Base-by-base conservation (phyloP, 2,888 invertebrate species). In the Tachina lurida region DNA sequence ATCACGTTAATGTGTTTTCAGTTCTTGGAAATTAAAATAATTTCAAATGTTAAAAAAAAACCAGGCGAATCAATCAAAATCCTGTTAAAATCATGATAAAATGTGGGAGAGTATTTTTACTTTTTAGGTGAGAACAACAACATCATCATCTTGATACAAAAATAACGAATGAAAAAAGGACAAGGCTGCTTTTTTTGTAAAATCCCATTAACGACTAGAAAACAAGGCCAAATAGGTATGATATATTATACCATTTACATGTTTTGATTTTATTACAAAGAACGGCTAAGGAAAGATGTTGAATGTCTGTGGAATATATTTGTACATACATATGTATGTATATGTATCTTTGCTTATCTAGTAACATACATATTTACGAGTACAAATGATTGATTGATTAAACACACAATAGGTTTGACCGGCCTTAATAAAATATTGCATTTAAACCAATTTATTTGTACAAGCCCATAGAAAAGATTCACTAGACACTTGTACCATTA, bases 51-150 rank as follows among this genome's bases (percentile, higher is more conserved):
- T 13, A 68, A 43, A 41, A 17, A 41, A 54, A 17, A 52, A 41
- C 15, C 22, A 22, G 17, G 56, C 22, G n/a, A 60, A 56, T 71
- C 70, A 56, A 71, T 71, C 19, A 71, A 45, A 71, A 52, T 39
- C 31, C 41, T 41, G 15, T 70, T 43, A 19, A 19, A 52, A 56
- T 45, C 10, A 19, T 13, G 41, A 43, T 43, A 56, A 71, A 45
- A 56, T 22, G 13, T 19, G 4, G n/a, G 22, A 54, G 43, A 41
- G 9, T 43, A 41, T 62, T 62, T 62, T 19, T 31, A 31, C 31
- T 63, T 7, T 63, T 13, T 13, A 19, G 43, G 43, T 63, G 60
- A 10, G 60, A 60, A 60, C n/a, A n/a, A 39, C 39, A 60, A n/a
- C 22, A 22, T 56, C 15, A 58, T 58, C 31, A 58, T 56, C 15